These are phyloP conservation scores for Amiota mariae DNA, from an alignment of 2,888 invertebrate species.

Conservation along the genomic window DNA sequence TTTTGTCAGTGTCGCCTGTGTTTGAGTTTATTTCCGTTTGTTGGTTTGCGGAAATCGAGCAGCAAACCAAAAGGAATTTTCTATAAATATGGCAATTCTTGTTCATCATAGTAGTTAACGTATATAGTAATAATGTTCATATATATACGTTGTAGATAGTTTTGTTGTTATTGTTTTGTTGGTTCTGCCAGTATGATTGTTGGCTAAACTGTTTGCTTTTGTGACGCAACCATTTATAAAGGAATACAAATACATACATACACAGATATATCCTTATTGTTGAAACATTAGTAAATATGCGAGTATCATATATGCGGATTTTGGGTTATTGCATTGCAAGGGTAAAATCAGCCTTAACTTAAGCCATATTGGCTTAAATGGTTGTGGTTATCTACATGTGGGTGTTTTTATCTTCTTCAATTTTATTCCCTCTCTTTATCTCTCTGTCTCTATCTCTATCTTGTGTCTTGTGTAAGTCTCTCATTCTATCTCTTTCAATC, in stretches of 20 bases:
- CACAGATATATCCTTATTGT: too few relatives aligned
- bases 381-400: not conserved
- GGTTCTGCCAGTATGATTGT: conserved; percentile 16
- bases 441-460: not conserved
- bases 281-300: not conserved
- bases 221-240: conserved; percentile 18
- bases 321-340: not conserved
- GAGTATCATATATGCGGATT: conserved; percentile 1
- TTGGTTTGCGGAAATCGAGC: conserved; percentile 29
- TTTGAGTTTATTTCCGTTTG: conserved; percentile 24
- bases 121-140: not conserved
- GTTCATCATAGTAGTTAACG: not conserved
- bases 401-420: not conserved
- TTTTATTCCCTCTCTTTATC: not conserved
- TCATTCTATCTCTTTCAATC: not conserved
- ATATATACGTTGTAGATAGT: not conserved
- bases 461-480: too few relatives aligned
- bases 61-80: conserved; percentile 17
- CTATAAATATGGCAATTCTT: conserved; percentile 9
- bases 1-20: not conserved
- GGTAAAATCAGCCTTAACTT: not conserved
- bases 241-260: too few relatives aligned
- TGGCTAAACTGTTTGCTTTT: conserved; percentile 27
- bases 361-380: conserved; percentile 22
- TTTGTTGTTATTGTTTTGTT: conserved; percentile 4